Base-by-base conservation (phyloP, 2,797 vertebrate species). In the Yasuhikotakia modesta region DNA sequence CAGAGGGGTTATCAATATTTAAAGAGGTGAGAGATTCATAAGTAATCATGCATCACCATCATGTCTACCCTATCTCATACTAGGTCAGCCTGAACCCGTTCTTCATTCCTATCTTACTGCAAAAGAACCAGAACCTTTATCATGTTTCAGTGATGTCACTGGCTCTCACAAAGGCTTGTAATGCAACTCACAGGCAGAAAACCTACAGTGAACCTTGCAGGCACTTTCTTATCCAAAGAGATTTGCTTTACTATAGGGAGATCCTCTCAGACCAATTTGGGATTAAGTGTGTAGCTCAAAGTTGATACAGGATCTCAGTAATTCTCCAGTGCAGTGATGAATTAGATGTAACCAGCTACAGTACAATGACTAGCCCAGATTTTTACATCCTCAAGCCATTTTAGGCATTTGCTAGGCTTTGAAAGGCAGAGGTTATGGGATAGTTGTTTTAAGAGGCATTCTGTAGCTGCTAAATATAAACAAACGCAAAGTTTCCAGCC, bases 1-100 rank as follows among this genome's bases (percentile, higher is more conserved):
- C 24, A 13, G 55, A 22, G 27, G 39, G 5, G 43, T 66, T 70
- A 35, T 77, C 27, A 70, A 61, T 60, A 60, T 60, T 77, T 69
- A 50, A 70, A 45, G 48, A 70, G 22, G 27, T n/a, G 16, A n/a
- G 55, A 50, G 27, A 48, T 52, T 60, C 66, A 61, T 32, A n/a
- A 50, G 61, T 35, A n/a, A 10, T 22, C 58, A 73, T 30, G 22
- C 30, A 68, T 57, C 16, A 30, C 21, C 4, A 4, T 57, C 13
- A 32, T 57, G 60, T 73, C 27, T 73, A 64, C 8, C 5, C 27
- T n/a, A 73, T 64, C n/a, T 52, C 27, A 21, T 52, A 53, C 73
- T 12, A 30, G 46, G 39, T 22, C 17, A 64, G 19, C 50, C 46
- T 53, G 7, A 19, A 32, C 45, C 22, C 48, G 27, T 61, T 61